Conservation (phyloP, 2,113 vertebrate genomes). For the Brevimyrus niger region DNA sequence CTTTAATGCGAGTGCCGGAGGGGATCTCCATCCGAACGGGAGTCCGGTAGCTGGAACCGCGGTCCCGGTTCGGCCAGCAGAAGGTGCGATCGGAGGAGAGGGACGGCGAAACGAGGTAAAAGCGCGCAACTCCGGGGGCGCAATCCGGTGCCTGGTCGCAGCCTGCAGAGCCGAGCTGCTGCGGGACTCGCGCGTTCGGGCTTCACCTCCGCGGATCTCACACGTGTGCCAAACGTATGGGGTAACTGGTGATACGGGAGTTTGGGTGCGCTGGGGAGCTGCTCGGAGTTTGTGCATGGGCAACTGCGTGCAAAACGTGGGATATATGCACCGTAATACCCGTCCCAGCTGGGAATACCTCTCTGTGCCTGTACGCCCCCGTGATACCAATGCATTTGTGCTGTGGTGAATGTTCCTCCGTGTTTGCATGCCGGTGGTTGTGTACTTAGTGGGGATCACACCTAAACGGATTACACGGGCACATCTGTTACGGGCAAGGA, state of each 20-base stretch:
- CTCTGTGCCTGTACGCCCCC: not conserved
- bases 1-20: not conserved
- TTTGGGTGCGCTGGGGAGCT: not conserved
- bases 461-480: not conserved
- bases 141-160: not conserved
- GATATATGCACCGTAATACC: not conserved
- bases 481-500: not conserved
- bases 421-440: not conserved
- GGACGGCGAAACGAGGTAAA: not conserved
- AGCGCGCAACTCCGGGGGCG: not conserved
- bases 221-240: not conserved
- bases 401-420: not conserved
- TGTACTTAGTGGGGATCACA: not conserved
- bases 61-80: not conserved
- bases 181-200: not conserved
- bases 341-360: not conserved
- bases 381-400: not conserved
- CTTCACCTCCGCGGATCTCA: not conserved
- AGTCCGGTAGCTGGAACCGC: not conserved
- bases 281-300: not conserved
- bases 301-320: not conserved
- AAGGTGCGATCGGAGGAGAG: not conserved
- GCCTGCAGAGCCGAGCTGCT: not conserved
- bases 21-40: conserved; percentile 1
- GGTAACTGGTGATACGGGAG: not conserved